Conservation (phyloP, 1,140 invertebrate genomes). For the Microvelia longipes region DNA sequence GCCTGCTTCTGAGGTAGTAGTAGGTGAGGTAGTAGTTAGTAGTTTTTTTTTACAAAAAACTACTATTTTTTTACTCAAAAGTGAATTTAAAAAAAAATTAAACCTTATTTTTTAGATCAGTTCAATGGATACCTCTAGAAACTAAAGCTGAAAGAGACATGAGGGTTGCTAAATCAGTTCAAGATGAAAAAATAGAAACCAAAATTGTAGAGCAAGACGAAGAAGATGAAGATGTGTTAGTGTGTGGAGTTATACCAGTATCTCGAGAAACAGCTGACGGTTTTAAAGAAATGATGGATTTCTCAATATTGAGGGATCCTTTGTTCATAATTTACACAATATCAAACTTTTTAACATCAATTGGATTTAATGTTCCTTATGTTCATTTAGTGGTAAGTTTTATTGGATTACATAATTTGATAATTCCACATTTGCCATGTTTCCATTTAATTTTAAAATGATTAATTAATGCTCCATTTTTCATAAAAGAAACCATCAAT, state of each 20-base stretch:
- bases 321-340: slow-evolving; percentile 80
- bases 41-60: no score
- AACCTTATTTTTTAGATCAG: slow-evolving; percentile 12
- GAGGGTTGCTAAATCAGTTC: background rate
- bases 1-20: no score
- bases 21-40: no score
- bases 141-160: slow-evolving; percentile 24
- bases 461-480: background rate
- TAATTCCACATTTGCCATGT: background rate
- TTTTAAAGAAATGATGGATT: slow-evolving; percentile 67
- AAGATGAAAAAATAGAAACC: slow-evolving; percentile 5
- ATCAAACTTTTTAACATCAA: slow-evolving; percentile 89
- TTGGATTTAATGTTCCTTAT: slow-evolving; percentile 92
- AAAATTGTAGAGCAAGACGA: slow-evolving; percentile 28
- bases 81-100: no score
- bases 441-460: background rate
- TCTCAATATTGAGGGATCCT: slow-evolving; percentile 64
- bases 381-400: slow-evolving; percentile 53
- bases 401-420: no score
- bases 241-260: slow-evolving; percentile 29
- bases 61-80: no score
- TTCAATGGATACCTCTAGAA: slow-evolving; percentile 1
- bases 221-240: slow-evolving; percentile 9
- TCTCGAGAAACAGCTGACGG: slow-evolving; percentile 39
- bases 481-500: background rate